Conservation (phyloP, 2,797 vertebrate species). For the Cichlasoma orientale region DNA sequence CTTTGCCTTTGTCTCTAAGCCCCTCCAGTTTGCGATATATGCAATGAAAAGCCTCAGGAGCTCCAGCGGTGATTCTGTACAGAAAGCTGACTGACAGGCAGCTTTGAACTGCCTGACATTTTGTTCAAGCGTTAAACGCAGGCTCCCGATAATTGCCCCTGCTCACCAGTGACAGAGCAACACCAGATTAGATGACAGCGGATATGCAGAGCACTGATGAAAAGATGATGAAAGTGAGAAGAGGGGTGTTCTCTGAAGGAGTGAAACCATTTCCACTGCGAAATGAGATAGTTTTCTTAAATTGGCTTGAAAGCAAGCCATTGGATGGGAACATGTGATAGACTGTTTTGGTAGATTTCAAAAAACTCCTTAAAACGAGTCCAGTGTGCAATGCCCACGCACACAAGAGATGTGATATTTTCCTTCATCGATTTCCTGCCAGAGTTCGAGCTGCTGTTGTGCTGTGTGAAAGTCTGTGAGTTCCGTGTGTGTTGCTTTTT, state of each 20-base stretch:
- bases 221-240: conserved; percentile 61
- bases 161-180: conserved; percentile 62
- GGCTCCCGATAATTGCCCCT: conserved; percentile 73
- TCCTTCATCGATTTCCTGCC: conserved; percentile 72
- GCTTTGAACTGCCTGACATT: conserved; percentile 75
- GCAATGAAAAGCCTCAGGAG: conserved; percentile 52
- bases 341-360: conserved; percentile 48
- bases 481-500: conserved; percentile 29
- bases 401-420: conserved; percentile 71
- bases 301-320: conserved; percentile 59
- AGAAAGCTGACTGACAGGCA: conserved; percentile 68
- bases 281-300: conserved; percentile 63
- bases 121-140: conserved; percentile 66
- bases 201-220: conserved; percentile 68
- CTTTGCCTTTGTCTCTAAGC: conserved; percentile 53
- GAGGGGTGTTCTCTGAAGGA: conserved; percentile 45
- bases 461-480: conserved; percentile 44
- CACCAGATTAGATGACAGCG: conserved; percentile 67
- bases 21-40: conserved; percentile 35
- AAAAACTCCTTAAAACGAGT: conserved; percentile 32
- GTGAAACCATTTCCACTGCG: conserved; percentile 44
- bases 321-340: conserved; percentile 46
- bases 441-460: conserved; percentile 60
- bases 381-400: conserved; percentile 36
- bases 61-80: conserved; percentile 49